phyloP scores from a whole-genome alignment of 2,888 invertebrate genomes.

The Trissoscelio sp. region DNA sequence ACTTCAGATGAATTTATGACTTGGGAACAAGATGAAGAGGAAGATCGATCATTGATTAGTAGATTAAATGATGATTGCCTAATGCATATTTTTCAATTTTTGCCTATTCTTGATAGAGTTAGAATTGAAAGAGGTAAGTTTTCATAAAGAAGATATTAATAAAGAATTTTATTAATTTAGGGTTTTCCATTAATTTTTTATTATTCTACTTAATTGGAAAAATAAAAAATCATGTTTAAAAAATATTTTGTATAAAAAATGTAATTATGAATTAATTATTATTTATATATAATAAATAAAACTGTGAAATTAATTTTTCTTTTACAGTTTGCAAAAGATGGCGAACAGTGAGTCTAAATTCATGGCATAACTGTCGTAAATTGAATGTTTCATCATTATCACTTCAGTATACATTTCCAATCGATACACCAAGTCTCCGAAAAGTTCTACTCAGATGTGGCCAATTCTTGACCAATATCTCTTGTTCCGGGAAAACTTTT shows the following conservation, averaged over 20 bases:
- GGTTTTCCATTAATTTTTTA: too few species aligned
- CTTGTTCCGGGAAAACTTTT: conserved; percentile 84
- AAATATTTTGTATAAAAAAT: too few species aligned
- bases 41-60: conserved; percentile 80
- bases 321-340: conserved; percentile 85
- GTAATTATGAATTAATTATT: too few species aligned
- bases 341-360: conserved; percentile 84
- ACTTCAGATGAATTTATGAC: conserved; percentile 63
- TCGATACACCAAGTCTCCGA: conserved; percentile 80
- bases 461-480: conserved; percentile 83
- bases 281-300: too few species aligned
- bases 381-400: conserved; percentile 74
- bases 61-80: conserved; percentile 86
- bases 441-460: conserved; percentile 85
- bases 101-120: conserved; percentile 85
- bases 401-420: conserved; percentile 71
- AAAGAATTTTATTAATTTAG: too few species aligned
- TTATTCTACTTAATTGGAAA: too few species aligned
- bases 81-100: conserved; percentile 84
- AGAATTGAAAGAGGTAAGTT: conserved; percentile 84
- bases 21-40: conserved; percentile 51
- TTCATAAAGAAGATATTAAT: too few species aligned
- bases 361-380: conserved; percentile 83
- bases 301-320: background rate
- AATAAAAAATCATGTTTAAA: too few species aligned